Conservation (phyloP, 2,888 invertebrate species). For the Cosmopolites sordidus region DNA sequence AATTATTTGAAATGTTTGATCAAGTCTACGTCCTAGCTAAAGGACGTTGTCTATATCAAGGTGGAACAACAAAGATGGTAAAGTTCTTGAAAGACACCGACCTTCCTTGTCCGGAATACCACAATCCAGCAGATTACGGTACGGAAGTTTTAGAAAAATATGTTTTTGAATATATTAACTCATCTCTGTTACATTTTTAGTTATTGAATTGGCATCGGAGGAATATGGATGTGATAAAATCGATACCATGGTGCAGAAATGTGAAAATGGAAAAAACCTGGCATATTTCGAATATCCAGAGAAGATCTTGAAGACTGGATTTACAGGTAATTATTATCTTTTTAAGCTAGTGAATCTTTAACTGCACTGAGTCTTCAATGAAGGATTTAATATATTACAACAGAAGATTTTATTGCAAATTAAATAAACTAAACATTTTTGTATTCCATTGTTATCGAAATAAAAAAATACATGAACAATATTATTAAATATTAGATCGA, state of each 20-base stretch:
- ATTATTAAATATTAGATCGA: too few relatives aligned
- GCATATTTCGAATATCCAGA: conserved; percentile 64
- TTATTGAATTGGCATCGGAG: conserved; percentile 88
- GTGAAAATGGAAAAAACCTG: conserved; percentile 65
- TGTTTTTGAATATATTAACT: too few relatives aligned
- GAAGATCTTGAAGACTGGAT: conserved; percentile 45
- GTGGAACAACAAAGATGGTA: conserved; percentile 65
- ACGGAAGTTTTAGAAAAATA: too few relatives aligned
- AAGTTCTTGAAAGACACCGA: conserved; percentile 74
- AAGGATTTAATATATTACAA: too few relatives aligned
- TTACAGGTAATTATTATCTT: conserved; percentile 17
- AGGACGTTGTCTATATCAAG: conserved; percentile 86
- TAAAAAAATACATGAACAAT: too few relatives aligned
- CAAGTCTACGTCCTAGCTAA: conserved; percentile 82
- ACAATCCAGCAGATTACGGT: conserved; percentile 96
- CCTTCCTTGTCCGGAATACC: conserved; percentile 82
- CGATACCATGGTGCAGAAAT: conserved; percentile 58
- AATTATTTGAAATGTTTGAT: conserved; percentile 85
- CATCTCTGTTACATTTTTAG: conserved; percentile 50
- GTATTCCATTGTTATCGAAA: too few relatives aligned
- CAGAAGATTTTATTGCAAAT: too few relatives aligned
- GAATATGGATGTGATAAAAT: conserved; percentile 84
- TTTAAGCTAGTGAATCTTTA: too few relatives aligned
- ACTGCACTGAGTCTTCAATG: neutral
- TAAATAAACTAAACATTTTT: too few relatives aligned